A percentile compares a stretch with the other conserved stretches of the same genome.
Evolutionary conservation across 2,797 vertebrate genomes (phyloP).

Genomic region (Hipposideros larvatus): DNA sequence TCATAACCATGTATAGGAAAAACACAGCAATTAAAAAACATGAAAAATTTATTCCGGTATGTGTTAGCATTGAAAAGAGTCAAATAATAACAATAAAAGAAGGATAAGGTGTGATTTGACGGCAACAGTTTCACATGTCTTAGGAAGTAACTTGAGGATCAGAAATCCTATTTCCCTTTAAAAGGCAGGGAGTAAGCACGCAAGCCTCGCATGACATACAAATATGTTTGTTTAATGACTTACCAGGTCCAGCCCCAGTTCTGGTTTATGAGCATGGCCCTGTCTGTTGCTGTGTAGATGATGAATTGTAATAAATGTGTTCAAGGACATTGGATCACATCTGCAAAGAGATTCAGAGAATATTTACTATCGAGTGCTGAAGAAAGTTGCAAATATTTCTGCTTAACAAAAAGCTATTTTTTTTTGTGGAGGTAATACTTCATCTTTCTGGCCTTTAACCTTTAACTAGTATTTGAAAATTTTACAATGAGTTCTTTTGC

Average conservation of each 20-base stretch:
- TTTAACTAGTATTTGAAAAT: conserved; percentile 51
- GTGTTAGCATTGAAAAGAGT: conserved; percentile 32
- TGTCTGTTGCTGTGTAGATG: conserved; percentile 62
- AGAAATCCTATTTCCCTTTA: conserved; percentile 64
- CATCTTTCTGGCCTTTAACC: conserved; percentile 44
- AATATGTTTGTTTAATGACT: conserved; percentile 58
- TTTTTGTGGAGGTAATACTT: not conserved
- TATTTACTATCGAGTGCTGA: not conserved
- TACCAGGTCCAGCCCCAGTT: conserved; percentile 51
- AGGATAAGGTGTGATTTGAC: conserved; percentile 20
- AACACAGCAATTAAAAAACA: not conserved
- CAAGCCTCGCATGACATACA: not conserved
- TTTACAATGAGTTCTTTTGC: conserved; percentile 45
- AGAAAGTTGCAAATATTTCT: conserved; percentile 42
- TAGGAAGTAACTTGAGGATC: conserved; percentile 29
- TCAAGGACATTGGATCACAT: conserved; percentile 49
- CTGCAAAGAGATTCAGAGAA: conserved; percentile 57
- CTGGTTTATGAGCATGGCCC: not conserved
- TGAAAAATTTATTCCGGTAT: conserved; percentile 6
- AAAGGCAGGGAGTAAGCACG: not conserved
- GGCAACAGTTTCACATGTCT: not conserved
- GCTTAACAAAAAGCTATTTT: conserved; percentile 8
- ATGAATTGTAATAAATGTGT: conserved; percentile 41
- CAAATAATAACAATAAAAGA: not conserved
- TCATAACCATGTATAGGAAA: conserved; percentile 39